Evolutionary conservation across 2,797 vertebrate species (phyloP), one percentile per base, ranked within the genome.

Genomic region (Pipistrellus kuhlii): DNA sequence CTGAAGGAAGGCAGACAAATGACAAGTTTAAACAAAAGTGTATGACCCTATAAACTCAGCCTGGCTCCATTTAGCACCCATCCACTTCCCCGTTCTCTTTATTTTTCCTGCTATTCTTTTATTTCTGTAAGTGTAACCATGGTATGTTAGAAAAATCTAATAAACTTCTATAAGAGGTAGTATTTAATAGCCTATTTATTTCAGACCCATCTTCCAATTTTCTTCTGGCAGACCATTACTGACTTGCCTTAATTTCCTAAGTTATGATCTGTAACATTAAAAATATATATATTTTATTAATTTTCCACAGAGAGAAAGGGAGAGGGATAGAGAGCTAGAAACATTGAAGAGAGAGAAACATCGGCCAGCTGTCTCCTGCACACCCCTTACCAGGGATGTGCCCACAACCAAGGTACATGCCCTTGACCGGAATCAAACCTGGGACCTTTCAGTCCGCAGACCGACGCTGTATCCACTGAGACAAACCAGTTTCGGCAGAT

Each of bases 141-240:
- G 75, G 32, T 18, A 30, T 85, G 18, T 73, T 88, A 85, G 71
- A 76, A 76, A 84, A 76, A 41, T 10, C 6, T 73, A 73, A 77
- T 72, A 41, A n/a, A 93, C 55, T 88, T 86, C 32, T 72, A 21
- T 68, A 71, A 85, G 14, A 68, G 62, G 5, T 73, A 68, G 18
- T 87, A 48, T 68, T 85, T 89, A 80, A 62, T 91, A 30, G 62
- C 59, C 41, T 62, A 46, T 77, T 94, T 82, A 82, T 76, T 95
- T 95, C 32, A 73, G 51, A 69, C 66, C 51, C 27, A 32, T 51
- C 55, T 38, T 48, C 21, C 18, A 0, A 1, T 55, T 80, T 83
- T 32, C 59, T 85, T 53, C 44, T 20, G 6, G 4, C 35, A 53
- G 62, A 44, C 25, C 25, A 15, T 81, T 75, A 59, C n/a, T 71